These are phyloP conservation scores for Doryteuthis pealeii DNA, from an alignment of 1,140 invertebrate genomes.

Conservation along the genomic window DNA sequence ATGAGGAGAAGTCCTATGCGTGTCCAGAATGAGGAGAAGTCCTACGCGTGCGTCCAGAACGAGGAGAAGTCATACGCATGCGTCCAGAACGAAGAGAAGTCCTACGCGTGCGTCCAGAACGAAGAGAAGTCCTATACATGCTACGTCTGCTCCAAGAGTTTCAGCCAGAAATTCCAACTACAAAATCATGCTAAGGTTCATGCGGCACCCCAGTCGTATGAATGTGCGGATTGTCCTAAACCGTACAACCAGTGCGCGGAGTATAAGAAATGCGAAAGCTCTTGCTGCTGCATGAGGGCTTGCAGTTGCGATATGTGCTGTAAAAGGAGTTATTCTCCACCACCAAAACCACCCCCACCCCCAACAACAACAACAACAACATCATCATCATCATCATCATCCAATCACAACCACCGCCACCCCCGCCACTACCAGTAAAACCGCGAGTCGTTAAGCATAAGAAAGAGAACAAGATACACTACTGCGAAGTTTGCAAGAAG, in stretches of 20 bases:
- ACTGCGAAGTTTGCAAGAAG: conserved; percentile 41
- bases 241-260: conserved; percentile 1
- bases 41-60: not conserved
- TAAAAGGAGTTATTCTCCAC: conserved; percentile 62
- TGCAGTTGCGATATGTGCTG: conserved; percentile 80
- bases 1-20: conserved; percentile 82
- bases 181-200: conserved; percentile 37
- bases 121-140: conserved; percentile 78
- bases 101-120: conserved; percentile 67
- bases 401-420: not conserved
- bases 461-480: not conserved
- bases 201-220: conserved; percentile 56
- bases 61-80: no score
- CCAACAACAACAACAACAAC: not conserved
- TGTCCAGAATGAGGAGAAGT: not conserved
- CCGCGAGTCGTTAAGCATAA: not conserved
- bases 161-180: conserved; percentile 72
- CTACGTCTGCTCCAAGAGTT: conserved; percentile 71
- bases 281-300: not conserved
- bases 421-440: conserved; percentile 41
- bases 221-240: conserved; percentile 40
- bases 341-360: no score
- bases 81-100: conserved; percentile 81
- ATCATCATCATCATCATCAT: not conserved
- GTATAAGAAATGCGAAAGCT: not conserved